A percentile compares a stretch with the other conserved stretches of the same genome.
Conservation (phyloP, 2,888 invertebrate genomes). For the Heliconius erato region DNA sequence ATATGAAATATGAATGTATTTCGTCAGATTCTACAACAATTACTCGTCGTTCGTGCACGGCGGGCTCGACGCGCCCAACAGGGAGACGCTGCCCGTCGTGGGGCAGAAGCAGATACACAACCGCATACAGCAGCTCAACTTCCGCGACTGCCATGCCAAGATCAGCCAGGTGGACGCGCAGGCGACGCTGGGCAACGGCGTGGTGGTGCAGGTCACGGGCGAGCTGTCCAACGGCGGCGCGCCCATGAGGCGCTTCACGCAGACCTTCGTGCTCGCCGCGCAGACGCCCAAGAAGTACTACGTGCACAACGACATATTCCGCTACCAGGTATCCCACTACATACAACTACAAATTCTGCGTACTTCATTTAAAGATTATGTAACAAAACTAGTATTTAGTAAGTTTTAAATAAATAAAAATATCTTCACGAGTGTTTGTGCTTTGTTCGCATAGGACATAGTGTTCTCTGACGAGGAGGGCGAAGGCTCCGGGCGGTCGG, state of each 20-base stretch:
- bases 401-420: too few species aligned
- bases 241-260: conserved; percentile 99
- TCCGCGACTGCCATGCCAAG: conserved; percentile 98
- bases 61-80: conserved; percentile 92
- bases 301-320: conserved; percentile 99
- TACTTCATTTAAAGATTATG: too few species aligned
- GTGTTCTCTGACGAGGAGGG: conserved; percentile 87
- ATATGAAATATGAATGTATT: too few species aligned
- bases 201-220: conserved; percentile 98
- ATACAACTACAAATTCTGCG: background rate
- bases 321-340: conserved; percentile 93
- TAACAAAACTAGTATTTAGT: too few species aligned
- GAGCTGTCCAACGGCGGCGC: conserved; percentile 98
- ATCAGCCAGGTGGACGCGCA: conserved; percentile 98
- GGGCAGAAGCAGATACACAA: conserved; percentile 98
- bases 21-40: conserved; percentile 95
- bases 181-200: conserved; percentile 96
- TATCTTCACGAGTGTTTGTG: background rate
- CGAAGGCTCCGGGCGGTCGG: conserved; percentile 84
- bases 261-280: conserved; percentile 97
- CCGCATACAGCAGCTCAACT: conserved; percentile 97
- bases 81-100: conserved; percentile 93
- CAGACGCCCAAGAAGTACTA: conserved; percentile 99
- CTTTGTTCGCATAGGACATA: conserved; percentile 74
- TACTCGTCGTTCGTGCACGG: conserved; percentile 98